Evolutionary conservation across 2,113 vertebrate genomes (phyloP).

Genomic region (Crotalus horridus): DNA sequence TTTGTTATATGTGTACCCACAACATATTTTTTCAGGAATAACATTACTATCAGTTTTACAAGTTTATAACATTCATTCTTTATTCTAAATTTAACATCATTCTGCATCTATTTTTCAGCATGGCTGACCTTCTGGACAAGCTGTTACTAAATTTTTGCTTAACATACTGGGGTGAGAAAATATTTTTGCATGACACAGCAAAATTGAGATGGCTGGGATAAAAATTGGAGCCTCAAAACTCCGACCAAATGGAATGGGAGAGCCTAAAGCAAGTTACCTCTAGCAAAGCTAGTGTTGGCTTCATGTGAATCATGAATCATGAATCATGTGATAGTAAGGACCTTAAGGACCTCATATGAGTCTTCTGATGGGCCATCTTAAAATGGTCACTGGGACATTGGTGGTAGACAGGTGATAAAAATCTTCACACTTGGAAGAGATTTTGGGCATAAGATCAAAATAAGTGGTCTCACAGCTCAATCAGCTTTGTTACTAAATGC

Average conservation of each 20-base stretch:
- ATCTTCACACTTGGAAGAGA: no score
- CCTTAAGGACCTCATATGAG: no score
- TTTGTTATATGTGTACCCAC: neutral
- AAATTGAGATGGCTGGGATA: neutral
- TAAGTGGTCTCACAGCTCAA: no score
- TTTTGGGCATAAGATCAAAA: no score
- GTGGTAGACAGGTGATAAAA: no score
- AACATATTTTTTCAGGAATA: neutral
- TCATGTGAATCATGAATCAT: neutral
- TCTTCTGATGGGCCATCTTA: neutral
- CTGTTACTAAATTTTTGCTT: neutral
- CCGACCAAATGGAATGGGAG: neutral
- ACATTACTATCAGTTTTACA: neutral
- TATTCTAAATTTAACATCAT: neutral
- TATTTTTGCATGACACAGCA: neutral
- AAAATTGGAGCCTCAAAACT: neutral
- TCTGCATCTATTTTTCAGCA: neutral
- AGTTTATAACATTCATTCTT: neutral
- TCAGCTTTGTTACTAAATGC: no score
- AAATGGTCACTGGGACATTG: neutral
- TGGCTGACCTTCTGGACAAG: neutral
- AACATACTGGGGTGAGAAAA: neutral
- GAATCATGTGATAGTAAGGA: neutral
- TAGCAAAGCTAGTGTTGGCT: neutral
- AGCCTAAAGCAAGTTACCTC: neutral